These are phyloP conservation scores for Branchellion lobata DNA, from an alignment of 2,888 invertebrate species.

Conservation along the genomic window DNA sequence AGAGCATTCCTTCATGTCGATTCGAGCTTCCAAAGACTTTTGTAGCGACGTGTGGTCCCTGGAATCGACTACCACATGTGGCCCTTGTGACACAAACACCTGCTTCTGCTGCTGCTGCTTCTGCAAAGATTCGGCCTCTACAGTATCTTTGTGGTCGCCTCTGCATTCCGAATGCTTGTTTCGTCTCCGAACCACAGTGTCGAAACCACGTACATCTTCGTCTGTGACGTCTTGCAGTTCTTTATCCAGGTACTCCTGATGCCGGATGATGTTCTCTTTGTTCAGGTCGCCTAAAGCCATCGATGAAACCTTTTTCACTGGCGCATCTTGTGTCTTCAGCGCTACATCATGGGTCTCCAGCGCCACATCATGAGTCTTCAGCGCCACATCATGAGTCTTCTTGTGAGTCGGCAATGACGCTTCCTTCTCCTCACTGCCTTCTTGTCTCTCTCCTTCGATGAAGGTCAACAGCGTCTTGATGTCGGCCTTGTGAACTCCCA, in stretches of 20 bases:
- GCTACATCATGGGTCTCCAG: background rate
- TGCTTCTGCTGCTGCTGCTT: too few relatives aligned
- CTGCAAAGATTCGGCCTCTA: too few relatives aligned
- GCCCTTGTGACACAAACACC: too few relatives aligned
- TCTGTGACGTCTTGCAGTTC: background rate
- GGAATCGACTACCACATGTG: too few relatives aligned
- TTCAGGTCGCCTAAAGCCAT: background rate
- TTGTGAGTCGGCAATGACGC: background rate
- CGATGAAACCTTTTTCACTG: background rate
- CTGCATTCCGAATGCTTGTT: background rate
- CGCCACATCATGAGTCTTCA: background rate
- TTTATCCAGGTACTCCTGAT: background rate
- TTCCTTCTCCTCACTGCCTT: background rate
- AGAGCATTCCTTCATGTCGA: too few relatives aligned
- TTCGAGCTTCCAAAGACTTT: too few relatives aligned
- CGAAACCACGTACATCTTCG: background rate
- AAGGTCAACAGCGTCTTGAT: background rate
- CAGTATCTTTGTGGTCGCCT: too few relatives aligned
- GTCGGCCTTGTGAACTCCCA: background rate
- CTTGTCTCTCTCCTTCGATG: conserved; percentile 6
- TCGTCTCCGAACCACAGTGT: background rate
- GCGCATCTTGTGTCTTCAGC: background rate
- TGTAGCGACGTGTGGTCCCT: too few relatives aligned
- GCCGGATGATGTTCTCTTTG: background rate
- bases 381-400: background rate